Base-by-base conservation (phyloP, 2,888 invertebrate species). In the Hyppa rectilinea region DNA sequence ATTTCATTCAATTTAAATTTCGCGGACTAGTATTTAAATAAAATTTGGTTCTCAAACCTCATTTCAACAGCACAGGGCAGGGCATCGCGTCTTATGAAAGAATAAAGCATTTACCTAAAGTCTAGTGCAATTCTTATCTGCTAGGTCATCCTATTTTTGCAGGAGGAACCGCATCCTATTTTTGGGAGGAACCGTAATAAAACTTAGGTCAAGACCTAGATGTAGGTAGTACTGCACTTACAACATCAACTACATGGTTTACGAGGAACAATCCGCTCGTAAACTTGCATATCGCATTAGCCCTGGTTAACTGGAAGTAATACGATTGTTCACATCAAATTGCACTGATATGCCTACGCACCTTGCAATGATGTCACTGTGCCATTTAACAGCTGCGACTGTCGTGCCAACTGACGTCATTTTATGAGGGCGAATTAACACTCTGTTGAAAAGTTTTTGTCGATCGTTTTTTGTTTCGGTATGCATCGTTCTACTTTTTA, bases 331-430 rank as follows among this genome's bases (percentile, higher is more conserved):
- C 75, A 72, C 69, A 71, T 81, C 71, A 77, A 83, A 84, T 70
- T 84, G 84, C 78, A 86, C 74, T 84, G 82, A 78, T 78, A 82
- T 81, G 83, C 84, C 86, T 75, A 86, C 86, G 79, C 82, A 77
- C 73, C 75, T 72, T 72, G 72, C 70, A 68, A 78, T 91, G 90
- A 92, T 90, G 88, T 91, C 91, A 91, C 82, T 87, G 58, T 59
- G 76, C 81, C 82, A 83, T 83, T 83, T 83, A 83, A 85, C 86
- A 87, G 81, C 79, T 84, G 82, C 75, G 78, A 74, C 71, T 90
- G 90, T 88, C 89, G 86, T 91, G 92, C 92, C 92, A 93, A 91
- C 85, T 93, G 91, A 94, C 94, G 92, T 94, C 90, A 94, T 71
- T 85, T 86, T 84, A 88, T 83, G 88, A 85, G 83, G 83, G 82